Evolutionary conservation across 2,797 vertebrate species (phyloP).

Genomic region (Tadarida brasiliensis): DNA sequence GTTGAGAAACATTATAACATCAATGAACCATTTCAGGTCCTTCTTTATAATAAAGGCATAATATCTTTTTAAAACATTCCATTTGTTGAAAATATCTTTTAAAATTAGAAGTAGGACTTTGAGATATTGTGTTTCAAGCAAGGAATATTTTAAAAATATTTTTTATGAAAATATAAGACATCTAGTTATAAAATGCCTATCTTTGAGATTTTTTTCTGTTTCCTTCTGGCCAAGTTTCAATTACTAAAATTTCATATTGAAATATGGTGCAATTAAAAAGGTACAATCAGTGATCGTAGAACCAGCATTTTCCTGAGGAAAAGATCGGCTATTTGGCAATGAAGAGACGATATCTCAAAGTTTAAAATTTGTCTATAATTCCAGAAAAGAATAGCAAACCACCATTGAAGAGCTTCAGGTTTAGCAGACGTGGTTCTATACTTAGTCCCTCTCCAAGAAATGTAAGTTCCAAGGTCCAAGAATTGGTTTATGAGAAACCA

Average conservation of each 20-base stretch:
- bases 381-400: neutral
- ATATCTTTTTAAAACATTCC: neutral
- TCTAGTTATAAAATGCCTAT: slow-evolving; percentile 57
- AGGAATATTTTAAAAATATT: slow-evolving; percentile 11
- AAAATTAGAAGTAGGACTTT: slow-evolving; percentile 52
- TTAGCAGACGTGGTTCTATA: slow-evolving; percentile 51
- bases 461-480: neutral
- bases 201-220: slow-evolving; percentile 58
- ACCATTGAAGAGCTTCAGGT: slow-evolving; percentile 26
- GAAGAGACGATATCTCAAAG: slow-evolving; percentile 69
- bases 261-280: slow-evolving; percentile 53
- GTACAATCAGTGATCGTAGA: slow-evolving; percentile 56
- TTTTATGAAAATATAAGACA: slow-evolving; percentile 65
- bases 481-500: slow-evolving; percentile 61
- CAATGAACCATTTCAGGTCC: neutral
- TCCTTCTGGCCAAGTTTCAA: slow-evolving; percentile 48
- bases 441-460: slow-evolving; percentile 28
- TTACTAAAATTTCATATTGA: slow-evolving; percentile 61
- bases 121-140: slow-evolving; percentile 16
- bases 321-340: slow-evolving; percentile 53
- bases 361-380: slow-evolving; percentile 64
- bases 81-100: slow-evolving; percentile 29
- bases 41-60: slow-evolving; percentile 15
- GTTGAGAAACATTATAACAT: neutral
- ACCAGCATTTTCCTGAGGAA: slow-evolving; percentile 56